Evolutionary conservation across 2,113 vertebrate species (phyloP).

Genomic region (Cyprinodon tularosa): DNA sequence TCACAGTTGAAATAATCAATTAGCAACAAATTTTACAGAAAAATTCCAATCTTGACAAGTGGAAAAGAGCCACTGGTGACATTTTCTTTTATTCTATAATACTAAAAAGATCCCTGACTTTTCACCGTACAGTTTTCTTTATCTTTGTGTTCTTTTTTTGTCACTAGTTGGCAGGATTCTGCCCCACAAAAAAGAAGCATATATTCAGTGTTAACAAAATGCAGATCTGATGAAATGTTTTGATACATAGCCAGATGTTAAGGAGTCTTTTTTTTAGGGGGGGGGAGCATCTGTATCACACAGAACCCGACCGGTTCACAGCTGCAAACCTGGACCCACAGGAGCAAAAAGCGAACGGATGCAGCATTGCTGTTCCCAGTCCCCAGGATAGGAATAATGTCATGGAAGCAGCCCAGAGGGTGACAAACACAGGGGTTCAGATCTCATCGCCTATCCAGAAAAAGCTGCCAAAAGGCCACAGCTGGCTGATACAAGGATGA

Average conservation of each 20-base stretch:
- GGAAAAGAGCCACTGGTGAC: background rate
- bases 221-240: constrained; percentile 17
- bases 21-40: constrained; percentile 14
- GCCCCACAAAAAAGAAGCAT: constrained; percentile 33
- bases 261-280: constrained; percentile 23
- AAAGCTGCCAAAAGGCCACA: constrained; percentile 64
- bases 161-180: constrained; percentile 39
- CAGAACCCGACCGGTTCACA: constrained; percentile 39
- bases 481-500: constrained; percentile 61
- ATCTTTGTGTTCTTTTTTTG: background rate
- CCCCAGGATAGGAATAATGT: constrained; percentile 52
- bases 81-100: background rate
- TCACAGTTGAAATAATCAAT: constrained; percentile 25
- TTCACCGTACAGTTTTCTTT: background rate
- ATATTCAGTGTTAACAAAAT: constrained; percentile 7
- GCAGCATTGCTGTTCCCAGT: constrained; percentile 37
- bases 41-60: background rate
- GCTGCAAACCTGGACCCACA: constrained; percentile 8
- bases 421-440: constrained; percentile 35
- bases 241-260: constrained; percentile 48
- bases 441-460: constrained; percentile 53
- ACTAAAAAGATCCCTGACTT: background rate
- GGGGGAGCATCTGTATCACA: constrained; percentile 20
- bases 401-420: constrained; percentile 55
- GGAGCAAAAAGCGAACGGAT: constrained; percentile 20